phyloP scores from a whole-genome alignment of 2,113 vertebrate species.

The Lepisosteus osseus region DNA sequence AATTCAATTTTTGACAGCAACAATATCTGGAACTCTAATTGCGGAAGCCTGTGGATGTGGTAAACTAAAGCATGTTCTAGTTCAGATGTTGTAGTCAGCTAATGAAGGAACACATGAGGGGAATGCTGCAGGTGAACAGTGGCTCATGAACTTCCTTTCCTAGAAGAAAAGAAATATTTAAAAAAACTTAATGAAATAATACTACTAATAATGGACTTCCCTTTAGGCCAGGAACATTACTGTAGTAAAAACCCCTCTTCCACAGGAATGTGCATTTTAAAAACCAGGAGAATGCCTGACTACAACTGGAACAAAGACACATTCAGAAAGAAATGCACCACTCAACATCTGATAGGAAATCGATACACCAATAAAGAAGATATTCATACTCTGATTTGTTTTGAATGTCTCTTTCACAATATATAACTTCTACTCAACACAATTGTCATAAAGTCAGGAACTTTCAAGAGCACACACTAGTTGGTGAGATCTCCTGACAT shows the following conservation, averaged over 20 bases:
- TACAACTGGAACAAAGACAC: no score
- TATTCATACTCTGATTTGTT: no score
- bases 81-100: background rate
- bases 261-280: no score
- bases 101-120: background rate
- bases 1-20: background rate
- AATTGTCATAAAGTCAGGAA: no score
- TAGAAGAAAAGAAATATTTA: background rate
- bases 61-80: background rate
- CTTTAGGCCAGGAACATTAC: background rate
- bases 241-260: background rate
- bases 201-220: background rate
- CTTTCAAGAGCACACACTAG: no score
- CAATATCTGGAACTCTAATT: background rate
- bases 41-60: background rate
- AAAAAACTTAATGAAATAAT: background rate
- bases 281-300: no score
- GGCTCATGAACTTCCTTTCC: background rate
- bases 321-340: no score
- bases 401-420: no score
- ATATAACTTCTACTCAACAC: no score
- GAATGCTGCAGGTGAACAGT: background rate
- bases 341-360: no score
- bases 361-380: no score
- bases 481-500: no score